These are phyloP conservation scores for Drosophila guanche DNA, from an alignment of 1,140 invertebrate species.

Conservation along the genomic window DNA sequence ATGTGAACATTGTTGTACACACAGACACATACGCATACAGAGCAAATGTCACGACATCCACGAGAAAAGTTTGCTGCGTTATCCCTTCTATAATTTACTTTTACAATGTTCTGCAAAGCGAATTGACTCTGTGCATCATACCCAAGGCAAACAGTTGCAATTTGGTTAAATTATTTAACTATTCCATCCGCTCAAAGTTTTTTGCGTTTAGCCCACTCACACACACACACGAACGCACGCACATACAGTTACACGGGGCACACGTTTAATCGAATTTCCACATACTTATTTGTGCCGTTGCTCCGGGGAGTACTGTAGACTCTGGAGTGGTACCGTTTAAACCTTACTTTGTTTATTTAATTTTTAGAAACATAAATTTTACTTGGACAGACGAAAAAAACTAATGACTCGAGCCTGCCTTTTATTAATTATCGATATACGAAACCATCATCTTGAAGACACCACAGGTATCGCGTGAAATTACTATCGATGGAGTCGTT, in stretches of 20 bases:
- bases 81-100: conserved; percentile 25
- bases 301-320: conserved; percentile 30
- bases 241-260: conserved; percentile 30
- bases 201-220: conserved; percentile 65
- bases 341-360: conserved; percentile 13
- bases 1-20: conserved; percentile 78
- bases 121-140: conserved; percentile 17
- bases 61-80: conserved; percentile 52
- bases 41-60: conserved; percentile 70
- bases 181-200: conserved; percentile 68
- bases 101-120: conserved; percentile 24
- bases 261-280: conserved; percentile 62
- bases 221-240: conserved; percentile 43
- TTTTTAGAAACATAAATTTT: conserved; percentile 21
- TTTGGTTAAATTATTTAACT: conserved; percentile 60
- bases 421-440: too few relatives aligned
- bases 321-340: conserved; percentile 2
- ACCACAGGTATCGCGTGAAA: too few relatives aligned
- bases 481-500: too few relatives aligned
- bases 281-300: conserved; percentile 59
- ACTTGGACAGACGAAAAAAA: conserved; percentile 38
- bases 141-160: conserved; percentile 16
- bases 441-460: too few relatives aligned
- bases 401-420: conserved; percentile 11
- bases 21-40: conserved; percentile 44